These are phyloP conservation scores for Aphodius granarius DNA, from an alignment of 2,888 invertebrate species.

Conservation along the genomic window DNA sequence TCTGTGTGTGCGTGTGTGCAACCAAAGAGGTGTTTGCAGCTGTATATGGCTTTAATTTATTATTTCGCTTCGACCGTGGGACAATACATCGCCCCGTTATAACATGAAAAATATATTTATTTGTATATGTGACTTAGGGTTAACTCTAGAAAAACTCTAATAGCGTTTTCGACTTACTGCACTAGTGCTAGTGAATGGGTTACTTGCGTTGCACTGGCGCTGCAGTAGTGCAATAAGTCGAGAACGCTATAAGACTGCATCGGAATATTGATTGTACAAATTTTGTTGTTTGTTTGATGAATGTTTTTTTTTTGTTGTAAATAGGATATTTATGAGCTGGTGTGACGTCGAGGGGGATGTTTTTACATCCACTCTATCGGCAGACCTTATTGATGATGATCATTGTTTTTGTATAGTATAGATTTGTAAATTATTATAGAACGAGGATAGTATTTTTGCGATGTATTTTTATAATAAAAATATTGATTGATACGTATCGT, in stretches of 20 bases:
- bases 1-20: neutral
- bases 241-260: no score
- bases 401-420: neutral
- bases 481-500: neutral
- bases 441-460: neutral
- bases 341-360: constrained; percentile 5
- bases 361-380: constrained; percentile 9
- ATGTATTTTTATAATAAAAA: neutral
- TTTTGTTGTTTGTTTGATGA: constrained; percentile 21
- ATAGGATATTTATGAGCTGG: constrained; percentile 17
- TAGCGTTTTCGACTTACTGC: no score
- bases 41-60: constrained; percentile 55
- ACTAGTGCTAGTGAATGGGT: no score
- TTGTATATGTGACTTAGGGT: constrained; percentile 4
- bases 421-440: neutral
- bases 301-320: constrained; percentile 17
- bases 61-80: constrained; percentile 25
- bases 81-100: neutral
- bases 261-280: constrained; percentile 17
- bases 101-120: neutral
- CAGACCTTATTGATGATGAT: neutral
- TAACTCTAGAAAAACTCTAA: neutral
- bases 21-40: constrained; percentile 53
- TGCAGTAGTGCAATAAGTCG: no score
- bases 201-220: no score